phyloP scores from a whole-genome alignment of 2,797 vertebrate genomes.

The Vipera ursinii region DNA sequence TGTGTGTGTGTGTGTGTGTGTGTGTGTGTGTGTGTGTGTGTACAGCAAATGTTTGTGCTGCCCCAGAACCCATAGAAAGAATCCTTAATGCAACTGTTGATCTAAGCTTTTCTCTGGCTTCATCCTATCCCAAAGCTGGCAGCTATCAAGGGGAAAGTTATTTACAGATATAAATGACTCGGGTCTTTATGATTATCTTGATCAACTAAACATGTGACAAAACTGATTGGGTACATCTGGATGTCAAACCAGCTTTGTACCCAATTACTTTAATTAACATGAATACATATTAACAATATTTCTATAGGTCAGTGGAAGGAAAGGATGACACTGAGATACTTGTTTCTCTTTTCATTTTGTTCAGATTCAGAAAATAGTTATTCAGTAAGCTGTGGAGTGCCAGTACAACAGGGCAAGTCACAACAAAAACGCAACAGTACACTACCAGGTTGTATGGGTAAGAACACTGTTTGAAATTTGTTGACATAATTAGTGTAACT shows the following conservation, averaged over 20 bases:
- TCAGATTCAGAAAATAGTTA: conserved; percentile 93
- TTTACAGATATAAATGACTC: background rate
- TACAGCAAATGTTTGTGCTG: background rate
- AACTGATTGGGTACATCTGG: background rate
- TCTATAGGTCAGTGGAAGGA: background rate
- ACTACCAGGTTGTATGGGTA: conserved; percentile 80
- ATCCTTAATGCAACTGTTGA: background rate
- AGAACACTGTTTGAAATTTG: background rate
- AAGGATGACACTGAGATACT: background rate
- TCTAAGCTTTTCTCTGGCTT: background rate
- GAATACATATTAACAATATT: background rate
- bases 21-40: too few relatives aligned
- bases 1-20: too few relatives aligned
- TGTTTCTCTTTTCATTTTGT: conserved; percentile 14
- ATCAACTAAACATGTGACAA: background rate
- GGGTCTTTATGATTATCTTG: background rate
- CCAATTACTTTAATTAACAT: background rate
- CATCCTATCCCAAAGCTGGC: background rate
- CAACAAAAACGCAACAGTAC: conserved; percentile 76
- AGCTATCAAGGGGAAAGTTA: background rate
- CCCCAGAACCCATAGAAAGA: background rate
- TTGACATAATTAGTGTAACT: background rate
- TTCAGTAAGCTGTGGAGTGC: conserved; percentile 86
- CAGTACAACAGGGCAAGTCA: conserved; percentile 76
- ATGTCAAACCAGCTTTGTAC: background rate